phyloP scores from a whole-genome alignment of 2,888 invertebrate species.

The Bugula neritina region DNA sequence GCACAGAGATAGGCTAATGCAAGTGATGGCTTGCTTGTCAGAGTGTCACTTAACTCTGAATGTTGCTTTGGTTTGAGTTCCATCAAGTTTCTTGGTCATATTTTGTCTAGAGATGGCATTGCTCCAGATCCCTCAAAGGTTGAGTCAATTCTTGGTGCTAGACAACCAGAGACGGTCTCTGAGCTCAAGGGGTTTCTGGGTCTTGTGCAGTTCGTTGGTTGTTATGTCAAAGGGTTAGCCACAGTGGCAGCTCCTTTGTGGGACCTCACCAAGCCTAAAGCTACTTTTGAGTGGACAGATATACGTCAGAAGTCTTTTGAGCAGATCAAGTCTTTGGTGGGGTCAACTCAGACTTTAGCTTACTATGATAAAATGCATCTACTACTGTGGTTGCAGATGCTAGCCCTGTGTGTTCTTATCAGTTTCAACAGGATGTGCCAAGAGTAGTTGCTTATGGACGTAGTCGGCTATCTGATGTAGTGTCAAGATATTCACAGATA shows the following conservation, averaged over 20 bases:
- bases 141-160: neutral
- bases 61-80: neutral
- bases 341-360: neutral
- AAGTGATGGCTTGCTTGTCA: too few relatives aligned
- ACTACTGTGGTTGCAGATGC: constrained; percentile 12
- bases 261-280: too few relatives aligned
- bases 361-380: neutral
- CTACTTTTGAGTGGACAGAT: too few relatives aligned
- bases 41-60: neutral
- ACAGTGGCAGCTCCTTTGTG: constrained; percentile 4
- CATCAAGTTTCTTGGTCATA: constrained; percentile 11
- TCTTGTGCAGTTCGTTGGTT: constrained; percentile 7
- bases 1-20: neutral
- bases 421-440: neutral
- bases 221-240: neutral
- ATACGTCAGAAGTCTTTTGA: too few relatives aligned
- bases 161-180: neutral
- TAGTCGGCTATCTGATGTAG: neutral
- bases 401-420: constrained; percentile 2
- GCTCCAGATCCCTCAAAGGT: neutral
- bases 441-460: neutral
- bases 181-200: neutral
- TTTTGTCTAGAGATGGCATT: neutral
- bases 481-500: neutral
- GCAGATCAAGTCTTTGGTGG: too few relatives aligned